Conservation (phyloP, 2,888 invertebrate genomes). For the Odontomyia ornata region DNA sequence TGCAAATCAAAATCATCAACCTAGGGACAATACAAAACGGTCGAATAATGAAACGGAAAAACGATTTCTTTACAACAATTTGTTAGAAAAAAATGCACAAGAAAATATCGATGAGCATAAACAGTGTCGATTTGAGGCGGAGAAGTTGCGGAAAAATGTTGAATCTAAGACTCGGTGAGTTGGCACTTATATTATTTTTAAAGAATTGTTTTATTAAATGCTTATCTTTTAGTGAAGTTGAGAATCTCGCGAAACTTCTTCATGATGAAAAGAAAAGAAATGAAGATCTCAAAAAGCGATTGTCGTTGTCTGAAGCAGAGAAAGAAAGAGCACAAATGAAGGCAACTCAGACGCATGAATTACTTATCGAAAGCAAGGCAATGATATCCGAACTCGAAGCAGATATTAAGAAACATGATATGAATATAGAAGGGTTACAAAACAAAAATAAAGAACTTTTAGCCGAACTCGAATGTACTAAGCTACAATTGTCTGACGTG, state of each 20-base stretch:
- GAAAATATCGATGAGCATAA: neutral
- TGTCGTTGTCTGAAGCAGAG: conserved; percentile 70
- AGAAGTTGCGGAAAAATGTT: conserved; percentile 56
- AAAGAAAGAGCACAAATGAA: conserved; percentile 69
- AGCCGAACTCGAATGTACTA: conserved; percentile 67
- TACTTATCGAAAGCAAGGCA: conserved; percentile 66
- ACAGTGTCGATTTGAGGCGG: conserved; percentile 52
- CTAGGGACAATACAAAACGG: neutral
- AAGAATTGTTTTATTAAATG: neutral
- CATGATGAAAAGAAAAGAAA: conserved; percentile 55
- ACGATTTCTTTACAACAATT: neutral
- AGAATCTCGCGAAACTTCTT: conserved; percentile 63
- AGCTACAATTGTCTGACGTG: conserved; percentile 66
- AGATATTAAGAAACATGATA: conserved; percentile 56
- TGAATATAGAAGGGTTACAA: conserved; percentile 63
- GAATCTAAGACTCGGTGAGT: conserved; percentile 67
- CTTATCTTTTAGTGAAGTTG: conserved; percentile 55
- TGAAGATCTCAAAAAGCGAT: conserved; percentile 67
- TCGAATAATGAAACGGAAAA: neutral
- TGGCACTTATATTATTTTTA: too few species aligned
- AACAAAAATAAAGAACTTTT: conserved; percentile 66
- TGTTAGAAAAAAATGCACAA: neutral
- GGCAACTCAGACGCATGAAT: conserved; percentile 71
- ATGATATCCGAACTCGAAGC: conserved; percentile 61
- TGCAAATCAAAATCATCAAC: conserved; percentile 9